Conservation (phyloP, 2,888 invertebrate genomes). For the Matsumyia berberina region DNA sequence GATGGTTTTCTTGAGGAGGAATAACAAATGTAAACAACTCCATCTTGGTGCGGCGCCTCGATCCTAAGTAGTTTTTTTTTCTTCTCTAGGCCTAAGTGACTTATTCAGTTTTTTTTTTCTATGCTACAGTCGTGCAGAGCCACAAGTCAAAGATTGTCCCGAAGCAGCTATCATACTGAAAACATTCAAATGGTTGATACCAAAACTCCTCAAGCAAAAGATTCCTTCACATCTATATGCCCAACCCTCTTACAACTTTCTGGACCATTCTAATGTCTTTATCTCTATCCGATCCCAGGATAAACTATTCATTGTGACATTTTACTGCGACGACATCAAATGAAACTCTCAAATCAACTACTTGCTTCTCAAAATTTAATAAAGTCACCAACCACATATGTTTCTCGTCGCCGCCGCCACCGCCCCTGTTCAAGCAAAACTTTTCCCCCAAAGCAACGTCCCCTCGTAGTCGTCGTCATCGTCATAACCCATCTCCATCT, state of each 20-base stretch:
- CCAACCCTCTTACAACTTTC: background rate
- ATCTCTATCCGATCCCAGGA: constrained; percentile 36
- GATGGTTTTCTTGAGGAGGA: too few species aligned
- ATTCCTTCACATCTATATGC: background rate
- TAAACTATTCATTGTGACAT: constrained; percentile 31
- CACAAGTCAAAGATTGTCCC: too few species aligned
- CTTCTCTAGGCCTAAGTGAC: too few species aligned
- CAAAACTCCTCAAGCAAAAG: too few species aligned
- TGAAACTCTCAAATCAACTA: constrained; percentile 51
- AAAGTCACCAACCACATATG: constrained; percentile 34
- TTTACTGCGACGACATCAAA: constrained; percentile 44
- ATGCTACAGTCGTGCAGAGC: too few species aligned
- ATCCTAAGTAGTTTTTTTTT: too few species aligned
- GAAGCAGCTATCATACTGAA: too few species aligned
- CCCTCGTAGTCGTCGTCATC: background rate
- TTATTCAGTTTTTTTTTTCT: too few species aligned
- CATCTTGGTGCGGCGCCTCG: too few species aligned
- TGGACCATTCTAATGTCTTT: background rate
- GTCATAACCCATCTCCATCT: background rate
- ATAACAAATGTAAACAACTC: too few species aligned
- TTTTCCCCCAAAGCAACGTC: constrained; percentile 2
- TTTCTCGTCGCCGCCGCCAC: background rate
- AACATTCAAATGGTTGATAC: too few species aligned
- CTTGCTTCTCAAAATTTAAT: constrained; percentile 53
- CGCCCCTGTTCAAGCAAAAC: constrained; percentile 28